Evolutionary conservation across 2,797 vertebrate species (phyloP).

Genomic region (Podarcis siculus): DNA sequence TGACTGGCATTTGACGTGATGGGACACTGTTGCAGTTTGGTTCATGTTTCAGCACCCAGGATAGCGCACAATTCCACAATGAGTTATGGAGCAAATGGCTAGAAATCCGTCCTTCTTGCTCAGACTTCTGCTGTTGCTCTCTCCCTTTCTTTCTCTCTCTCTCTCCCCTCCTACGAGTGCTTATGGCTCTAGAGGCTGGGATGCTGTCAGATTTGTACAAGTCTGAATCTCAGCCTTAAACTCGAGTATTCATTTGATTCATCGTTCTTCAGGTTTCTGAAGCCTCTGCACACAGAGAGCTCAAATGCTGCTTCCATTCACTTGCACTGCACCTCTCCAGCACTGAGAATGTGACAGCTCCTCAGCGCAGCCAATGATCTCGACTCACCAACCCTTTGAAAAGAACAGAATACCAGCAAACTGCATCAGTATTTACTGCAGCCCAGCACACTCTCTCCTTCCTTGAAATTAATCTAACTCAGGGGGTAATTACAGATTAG

Average conservation of each 20-base stretch:
- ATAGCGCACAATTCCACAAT: conserved; percentile 66
- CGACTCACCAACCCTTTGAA: conserved; percentile 59
- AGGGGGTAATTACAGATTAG: background rate
- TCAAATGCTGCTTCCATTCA: conserved; percentile 59
- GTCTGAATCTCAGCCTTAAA: conserved; percentile 62
- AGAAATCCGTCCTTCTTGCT: conserved; percentile 16
- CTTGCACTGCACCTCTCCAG: conserved; percentile 64
- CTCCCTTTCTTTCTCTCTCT: background rate
- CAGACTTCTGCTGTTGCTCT: conserved; percentile 31
- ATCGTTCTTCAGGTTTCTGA: conserved; percentile 56
- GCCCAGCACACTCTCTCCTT: conserved; percentile 32
- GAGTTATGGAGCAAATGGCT: conserved; percentile 12
- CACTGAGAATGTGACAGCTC: conserved; percentile 65
- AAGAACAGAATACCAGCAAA: conserved; percentile 61
- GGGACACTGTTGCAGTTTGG: conserved; percentile 92
- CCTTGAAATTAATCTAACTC: conserved; percentile 4
- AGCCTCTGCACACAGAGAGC: conserved; percentile 50
- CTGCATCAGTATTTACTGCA: conserved; percentile 62
- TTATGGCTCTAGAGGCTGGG: conserved; percentile 60
- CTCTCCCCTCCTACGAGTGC: conserved; percentile 43
- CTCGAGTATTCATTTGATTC: conserved; percentile 60
- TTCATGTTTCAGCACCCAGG: conserved; percentile 86
- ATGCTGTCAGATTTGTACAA: conserved; percentile 52
- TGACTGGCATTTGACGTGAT: conserved; percentile 90
- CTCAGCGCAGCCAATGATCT: conserved; percentile 64